These are phyloP conservation scores for Theristicus caerulescens DNA, from an alignment of 2,113 vertebrate genomes.

Conservation along the genomic window DNA sequence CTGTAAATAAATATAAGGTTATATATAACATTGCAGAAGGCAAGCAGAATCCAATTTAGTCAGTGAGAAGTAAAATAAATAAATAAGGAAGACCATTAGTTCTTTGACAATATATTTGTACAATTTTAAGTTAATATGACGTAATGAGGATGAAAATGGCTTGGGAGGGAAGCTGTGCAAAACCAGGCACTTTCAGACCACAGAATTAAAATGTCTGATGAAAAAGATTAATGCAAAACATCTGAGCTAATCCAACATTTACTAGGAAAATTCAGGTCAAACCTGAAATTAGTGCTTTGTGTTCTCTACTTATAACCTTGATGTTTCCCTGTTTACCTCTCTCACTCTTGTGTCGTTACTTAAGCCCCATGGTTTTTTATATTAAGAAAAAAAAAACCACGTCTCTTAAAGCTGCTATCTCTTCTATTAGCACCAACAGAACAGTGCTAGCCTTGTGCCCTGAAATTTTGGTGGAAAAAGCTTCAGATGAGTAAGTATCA, in stretches of 20 bases:
- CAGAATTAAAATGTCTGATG: conserved; percentile 1
- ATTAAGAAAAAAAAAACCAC: neutral
- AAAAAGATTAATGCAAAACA: conserved; percentile 42
- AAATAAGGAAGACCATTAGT: neutral
- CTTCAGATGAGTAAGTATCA: neutral
- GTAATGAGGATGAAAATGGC: neutral
- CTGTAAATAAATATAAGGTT: neutral
- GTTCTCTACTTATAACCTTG: conserved; percentile 13
- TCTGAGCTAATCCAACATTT: conserved; percentile 31
- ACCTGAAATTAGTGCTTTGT: conserved; percentile 20
- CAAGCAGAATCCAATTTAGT: neutral
- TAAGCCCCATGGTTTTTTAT: neutral
- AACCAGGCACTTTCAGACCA: neutral
- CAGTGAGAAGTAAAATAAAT: neutral
- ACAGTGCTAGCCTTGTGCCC: neutral
- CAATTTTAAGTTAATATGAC: neutral
- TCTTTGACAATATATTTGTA: neutral
- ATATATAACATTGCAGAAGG: neutral
- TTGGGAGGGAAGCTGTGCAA: neutral
- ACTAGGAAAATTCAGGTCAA: conserved; percentile 51
- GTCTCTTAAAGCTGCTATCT: neutral
- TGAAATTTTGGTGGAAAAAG: neutral
- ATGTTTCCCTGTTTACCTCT: neutral
- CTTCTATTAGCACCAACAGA: neutral
- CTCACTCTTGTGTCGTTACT: neutral